Evolutionary conservation across 2,888 invertebrate genomes (phyloP).

Genomic region (Chydorus sphaericus): DNA sequence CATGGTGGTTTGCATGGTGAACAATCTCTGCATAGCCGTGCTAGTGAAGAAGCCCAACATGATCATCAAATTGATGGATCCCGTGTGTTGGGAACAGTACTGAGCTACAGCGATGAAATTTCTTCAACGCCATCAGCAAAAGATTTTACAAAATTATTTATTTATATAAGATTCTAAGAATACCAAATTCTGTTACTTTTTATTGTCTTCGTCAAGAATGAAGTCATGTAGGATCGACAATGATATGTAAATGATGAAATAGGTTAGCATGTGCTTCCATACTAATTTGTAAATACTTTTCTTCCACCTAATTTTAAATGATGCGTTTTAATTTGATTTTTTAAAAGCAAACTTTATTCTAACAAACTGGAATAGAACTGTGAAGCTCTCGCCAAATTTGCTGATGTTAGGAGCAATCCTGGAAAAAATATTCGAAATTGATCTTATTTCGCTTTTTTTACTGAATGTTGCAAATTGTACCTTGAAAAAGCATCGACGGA

Average conservation of each 20-base stretch:
- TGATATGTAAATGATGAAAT: neutral
- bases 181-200: neutral
- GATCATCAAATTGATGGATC: neutral
- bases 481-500: too few relatives aligned
- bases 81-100: neutral
- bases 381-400: too few relatives aligned
- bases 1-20: neutral
- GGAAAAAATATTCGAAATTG: too few relatives aligned
- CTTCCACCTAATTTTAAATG: neutral
- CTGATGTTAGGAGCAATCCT: too few relatives aligned
- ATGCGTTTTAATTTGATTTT: too few relatives aligned
- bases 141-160: neutral
- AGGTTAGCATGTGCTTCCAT: neutral
- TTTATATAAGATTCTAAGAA: neutral
- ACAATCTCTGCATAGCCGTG: neutral
- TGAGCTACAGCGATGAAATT: neutral
- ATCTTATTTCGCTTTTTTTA: too few relatives aligned
- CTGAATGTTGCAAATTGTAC: too few relatives aligned
- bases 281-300: neutral
- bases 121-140: neutral
- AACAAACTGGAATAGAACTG: too few relatives aligned
- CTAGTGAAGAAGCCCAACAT: neutral
- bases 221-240: neutral
- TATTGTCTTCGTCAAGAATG: neutral
- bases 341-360: too few relatives aligned